A percentile compares a stretch with the other conserved stretches of the same genome.
phyloP scores from a whole-genome alignment of 2,113 vertebrate genomes.

The Melanerpes formicivorus region DNA sequence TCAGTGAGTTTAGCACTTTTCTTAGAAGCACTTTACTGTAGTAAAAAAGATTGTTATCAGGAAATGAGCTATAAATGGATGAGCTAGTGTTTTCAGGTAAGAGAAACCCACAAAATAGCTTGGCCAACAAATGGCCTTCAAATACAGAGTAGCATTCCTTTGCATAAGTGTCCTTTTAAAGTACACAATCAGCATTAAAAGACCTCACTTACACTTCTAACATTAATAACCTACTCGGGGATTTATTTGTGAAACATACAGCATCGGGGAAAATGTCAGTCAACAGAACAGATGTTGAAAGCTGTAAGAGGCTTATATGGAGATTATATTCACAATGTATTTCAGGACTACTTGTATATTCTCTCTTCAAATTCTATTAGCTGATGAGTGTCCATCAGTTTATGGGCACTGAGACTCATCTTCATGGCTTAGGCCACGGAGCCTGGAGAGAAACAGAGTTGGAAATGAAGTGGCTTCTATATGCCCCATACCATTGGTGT shows the following conservation, averaged over 20 bases:
- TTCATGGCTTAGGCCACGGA: neutral
- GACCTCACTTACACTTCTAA: neutral
- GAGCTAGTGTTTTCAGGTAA: neutral
- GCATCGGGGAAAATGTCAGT: neutral
- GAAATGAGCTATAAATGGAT: neutral
- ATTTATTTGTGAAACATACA: slow-evolving; percentile 4
- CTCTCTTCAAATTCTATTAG: slow-evolving; percentile 39
- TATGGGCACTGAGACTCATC: neutral
- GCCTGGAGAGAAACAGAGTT: neutral
- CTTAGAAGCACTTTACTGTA: neutral
- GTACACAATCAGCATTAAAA: neutral
- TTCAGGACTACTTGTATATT: slow-evolving; percentile 2
- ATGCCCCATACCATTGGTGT: neutral
- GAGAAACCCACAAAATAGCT: neutral
- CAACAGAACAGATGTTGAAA: slow-evolving; percentile 33
- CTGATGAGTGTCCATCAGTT: slow-evolving; percentile 31
- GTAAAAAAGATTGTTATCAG: neutral
- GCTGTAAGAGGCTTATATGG: slow-evolving; percentile 21
- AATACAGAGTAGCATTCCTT: neutral
- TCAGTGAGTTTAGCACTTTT: neutral
- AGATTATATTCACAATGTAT: slow-evolving; percentile 25
- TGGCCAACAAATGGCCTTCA: neutral
- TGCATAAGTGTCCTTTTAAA: neutral
- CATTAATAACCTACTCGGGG: neutral
- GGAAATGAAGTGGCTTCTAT: neutral